Evolutionary conservation across 1,140 invertebrate species (phyloP), one percentile per base, ranked within the genome.

Genomic region (Pogonomyrmex barbatus): DNA sequence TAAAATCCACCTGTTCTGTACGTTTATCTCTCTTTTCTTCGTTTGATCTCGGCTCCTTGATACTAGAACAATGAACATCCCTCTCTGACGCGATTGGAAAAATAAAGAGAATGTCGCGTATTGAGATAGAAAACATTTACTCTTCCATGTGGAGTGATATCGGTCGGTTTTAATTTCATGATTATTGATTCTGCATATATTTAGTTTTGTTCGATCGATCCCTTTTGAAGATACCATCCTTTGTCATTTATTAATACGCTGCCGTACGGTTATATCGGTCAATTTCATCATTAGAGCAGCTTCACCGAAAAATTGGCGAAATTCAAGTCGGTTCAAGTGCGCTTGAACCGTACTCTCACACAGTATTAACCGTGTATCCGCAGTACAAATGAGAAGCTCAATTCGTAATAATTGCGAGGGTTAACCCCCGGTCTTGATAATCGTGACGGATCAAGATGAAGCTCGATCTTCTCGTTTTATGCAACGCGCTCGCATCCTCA

Each of bases 111-210:
- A 65, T 42, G 62, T 54, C 76, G 36, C n/a, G 47, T 42, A 10
- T 39, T 24, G 47, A 79, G 62, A 67, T 30, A 52, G 17, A 65
- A 50, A 65, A 52, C 60, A 33, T 79, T 65, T 9, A 12, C 24
- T 52, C 45, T 54, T 33, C 9, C 14, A 33, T 4, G 9, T 24
- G 4, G 60, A 65, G 10, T 52, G 47, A 67, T 58, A 76, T 56
- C n/a, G 52, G 52, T 76, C 24, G 14, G 50, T 62, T 63, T 52
- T 52, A 78, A 78, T 65, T 65, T 6, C 14, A 30, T 65, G 60
- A 79, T 67, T 67, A 79, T 79, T 67, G 76, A 79, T 79, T 79
- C 36, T 63, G 30, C 58, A 9, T 65, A 79, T 67, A 70, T 70
- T 70, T 58, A 47, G 14, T 81, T 56, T 56, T 56, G 47, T 81